These are phyloP conservation scores for Fragum sueziense DNA, from an alignment of 2,888 invertebrate genomes.

Conservation along the genomic window DNA sequence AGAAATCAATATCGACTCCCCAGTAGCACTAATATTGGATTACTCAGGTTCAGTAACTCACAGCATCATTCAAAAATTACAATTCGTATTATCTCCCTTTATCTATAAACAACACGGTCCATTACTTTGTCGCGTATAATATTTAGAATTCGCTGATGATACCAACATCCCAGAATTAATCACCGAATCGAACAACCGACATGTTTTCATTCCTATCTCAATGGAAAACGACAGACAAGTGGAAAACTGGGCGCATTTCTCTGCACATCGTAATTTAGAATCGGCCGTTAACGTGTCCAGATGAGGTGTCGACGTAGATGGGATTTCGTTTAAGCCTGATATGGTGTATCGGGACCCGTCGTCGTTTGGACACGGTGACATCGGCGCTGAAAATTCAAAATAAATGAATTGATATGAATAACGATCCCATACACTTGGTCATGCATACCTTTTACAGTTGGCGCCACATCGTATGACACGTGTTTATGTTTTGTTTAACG, in stretches of 20 bases:
- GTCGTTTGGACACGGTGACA: not conserved
- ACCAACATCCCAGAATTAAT: not conserved
- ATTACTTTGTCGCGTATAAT: not conserved
- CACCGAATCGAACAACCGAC: not conserved
- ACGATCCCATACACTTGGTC: too few species aligned
- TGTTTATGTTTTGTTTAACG: too few species aligned
- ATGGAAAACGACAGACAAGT: not conserved
- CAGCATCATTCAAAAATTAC: not conserved
- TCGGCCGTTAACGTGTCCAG: not conserved
- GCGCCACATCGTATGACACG: too few species aligned
- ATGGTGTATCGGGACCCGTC: not conserved
- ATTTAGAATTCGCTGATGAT: not conserved
- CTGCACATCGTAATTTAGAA: constrained; percentile 1
- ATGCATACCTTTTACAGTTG: too few species aligned
- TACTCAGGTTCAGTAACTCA: not conserved
- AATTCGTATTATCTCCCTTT: not conserved
- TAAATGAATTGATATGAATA: too few species aligned
- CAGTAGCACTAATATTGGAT: too few species aligned
- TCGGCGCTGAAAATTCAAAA: not conserved
- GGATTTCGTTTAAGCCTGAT: not conserved
- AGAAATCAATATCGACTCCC: too few species aligned
- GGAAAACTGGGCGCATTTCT: not conserved
- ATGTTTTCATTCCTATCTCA: not conserved
- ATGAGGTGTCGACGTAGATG: not conserved
- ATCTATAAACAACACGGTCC: not conserved